Base-by-base conservation (phyloP, 1,140 invertebrate species). In the Trypoxylus dichotomus region DNA sequence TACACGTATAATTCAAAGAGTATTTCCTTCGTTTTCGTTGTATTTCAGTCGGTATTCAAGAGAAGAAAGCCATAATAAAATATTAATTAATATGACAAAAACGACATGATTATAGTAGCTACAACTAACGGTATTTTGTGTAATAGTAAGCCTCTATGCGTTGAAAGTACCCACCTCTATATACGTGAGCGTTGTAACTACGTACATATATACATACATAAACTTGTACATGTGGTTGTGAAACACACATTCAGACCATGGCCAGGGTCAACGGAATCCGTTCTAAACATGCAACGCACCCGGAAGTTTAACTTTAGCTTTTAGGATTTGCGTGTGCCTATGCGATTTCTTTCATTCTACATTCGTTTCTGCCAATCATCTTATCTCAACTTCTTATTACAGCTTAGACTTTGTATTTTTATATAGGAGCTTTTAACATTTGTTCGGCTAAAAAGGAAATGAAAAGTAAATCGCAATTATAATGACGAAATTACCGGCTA, bases 261-360 rank as follows among this genome's bases (percentile, higher is more conserved):
- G n/a, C 74, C 74, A 75, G 74, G 74, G 74, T 75, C 74, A 75
- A 75, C 74, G 74, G 41, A 75, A 43, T 47, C 41, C 32, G 74
- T 43, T 58, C 13, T 75, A 75, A 75, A 75, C 74, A 75, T 75
- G 74, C 74, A 75, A 75, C 41, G 41, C 74, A 75, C 43, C 74
- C 41, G 74, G 74, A 75, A 75, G 74, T 75, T n/a, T 47, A 47
- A 19, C 43, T 15, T 47, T 47, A 47, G 43, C 43, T 15, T 47
- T 47, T 43, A 27, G 74, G 42, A 75, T 75, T 75, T 75, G 41
- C 74, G 74, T 75, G 74, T 29, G 41, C 41, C 3, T 47, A 21
- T 15, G 43, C 43, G 43, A 24, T 21, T 75, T 75, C 32, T 37
- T 21, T 74, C 2, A 15, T 29, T 25, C 15, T 37, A 37, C 29